Evolutionary conservation across 2,888 invertebrate genomes (phyloP), one percentile per base, ranked within the genome.

Genomic region (Lapara coniferarum): DNA sequence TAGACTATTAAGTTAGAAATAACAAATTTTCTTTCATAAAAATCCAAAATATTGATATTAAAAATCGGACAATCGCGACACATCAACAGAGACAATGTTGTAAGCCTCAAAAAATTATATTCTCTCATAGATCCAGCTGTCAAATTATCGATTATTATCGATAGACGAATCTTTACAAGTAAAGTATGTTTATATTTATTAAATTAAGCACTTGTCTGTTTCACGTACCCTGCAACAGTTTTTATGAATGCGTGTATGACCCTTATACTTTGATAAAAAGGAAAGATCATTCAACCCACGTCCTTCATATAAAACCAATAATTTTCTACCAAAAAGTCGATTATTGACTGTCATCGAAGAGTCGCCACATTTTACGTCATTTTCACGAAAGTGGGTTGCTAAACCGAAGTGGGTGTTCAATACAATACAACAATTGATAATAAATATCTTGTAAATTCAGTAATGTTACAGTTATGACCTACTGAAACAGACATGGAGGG

Each of bases 401-500:
- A 72, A 49, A 53, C n/a, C 69, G 76, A 81, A 83, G 82, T 85
- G 85, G 86, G 86, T 85, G 88, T 87, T 84, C 74, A 71, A 73
- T 76, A 72, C 71, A 84, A 79, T 70, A 78, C 74, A 76, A 74
- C 78, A 80, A 76, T 77, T 77, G 74, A 73, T 70, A 71, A 73
- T 70, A 71, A 77, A 77, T 76, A 73, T 76, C 75, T 75, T 77
- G 66, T 77, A 74, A 77, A 74, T 78, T 76, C 74, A 73, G 74
- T 74, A 80, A 79, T 76, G 78, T 78, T 77, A 80, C 80, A 85
- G 89, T 86, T 81, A 93, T 92, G 92, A 83, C 75, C 77, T 80
- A 82, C 78, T 92, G 84, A 92, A 84, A 79, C 69, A 70, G 73
- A 79, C 77, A 95, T 95, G 95, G 96, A 96, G 84, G 95, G 95